These are phyloP conservation scores for Paramuricea clavata DNA, from an alignment of 92 coral and sea anemone genomes.

Conservation along the genomic window DNA sequence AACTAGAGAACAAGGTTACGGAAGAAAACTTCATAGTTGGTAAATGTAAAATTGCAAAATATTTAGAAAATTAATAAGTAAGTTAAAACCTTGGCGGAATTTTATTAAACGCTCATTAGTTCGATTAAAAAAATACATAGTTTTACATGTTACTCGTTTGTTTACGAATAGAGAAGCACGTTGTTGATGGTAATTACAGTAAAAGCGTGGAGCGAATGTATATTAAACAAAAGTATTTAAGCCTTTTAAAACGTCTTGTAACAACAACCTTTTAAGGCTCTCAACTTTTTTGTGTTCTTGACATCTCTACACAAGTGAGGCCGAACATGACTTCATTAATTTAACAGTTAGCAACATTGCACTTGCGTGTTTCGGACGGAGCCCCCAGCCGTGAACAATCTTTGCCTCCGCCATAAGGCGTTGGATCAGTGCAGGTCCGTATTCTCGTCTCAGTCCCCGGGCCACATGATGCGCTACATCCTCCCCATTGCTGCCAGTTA, in stretches of 20 bases:
- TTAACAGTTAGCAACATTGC: constrained; percentile 20
- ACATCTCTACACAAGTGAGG: background rate
- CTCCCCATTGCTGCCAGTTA: constrained; percentile 28
- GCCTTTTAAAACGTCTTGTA: background rate
- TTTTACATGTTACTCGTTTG: background rate
- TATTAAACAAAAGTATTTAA: background rate
- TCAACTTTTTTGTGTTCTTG: background rate
- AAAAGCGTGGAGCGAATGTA: background rate
- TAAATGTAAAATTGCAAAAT: too few species aligned
- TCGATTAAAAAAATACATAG: background rate
- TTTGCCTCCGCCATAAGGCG: constrained; percentile 45
- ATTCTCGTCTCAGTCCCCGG: constrained; percentile 15
- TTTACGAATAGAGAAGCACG: background rate
- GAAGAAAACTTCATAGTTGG: too few species aligned
- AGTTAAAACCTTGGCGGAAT: too few species aligned
- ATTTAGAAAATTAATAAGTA: too few species aligned
- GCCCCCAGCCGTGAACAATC: constrained; percentile 39
- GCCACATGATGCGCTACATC: constrained; percentile 44
- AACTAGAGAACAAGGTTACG: too few species aligned
- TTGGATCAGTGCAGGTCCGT: constrained; percentile 30
- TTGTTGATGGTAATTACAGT: background rate
- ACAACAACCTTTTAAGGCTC: background rate
- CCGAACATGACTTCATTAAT: background rate
- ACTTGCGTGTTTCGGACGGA: constrained; percentile 18
- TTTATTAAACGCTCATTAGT: background rate